A percentile compares a stretch with the other conserved stretches of the same genome.
Conservation (phyloP, 2,113 vertebrate genomes). For the Pteronura brasiliensis region DNA sequence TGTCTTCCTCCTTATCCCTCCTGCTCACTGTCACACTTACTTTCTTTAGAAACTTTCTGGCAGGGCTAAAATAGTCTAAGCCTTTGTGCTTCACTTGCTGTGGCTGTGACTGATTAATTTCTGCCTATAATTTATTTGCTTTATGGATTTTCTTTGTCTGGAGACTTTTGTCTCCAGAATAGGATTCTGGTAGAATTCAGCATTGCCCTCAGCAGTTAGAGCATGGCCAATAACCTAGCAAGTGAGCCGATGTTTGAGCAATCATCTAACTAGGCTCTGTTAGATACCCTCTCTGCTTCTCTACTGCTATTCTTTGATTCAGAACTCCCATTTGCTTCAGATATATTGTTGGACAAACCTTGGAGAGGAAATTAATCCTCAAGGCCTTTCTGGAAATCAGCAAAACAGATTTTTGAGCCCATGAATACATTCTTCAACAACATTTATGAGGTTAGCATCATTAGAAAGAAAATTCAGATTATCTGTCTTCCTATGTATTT, state of each 20-base stretch:
- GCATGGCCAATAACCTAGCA: not conserved
- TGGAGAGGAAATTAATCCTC: constrained; percentile 16
- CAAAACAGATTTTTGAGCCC: constrained; percentile 10
- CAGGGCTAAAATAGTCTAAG: not conserved
- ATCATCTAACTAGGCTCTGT: not conserved
- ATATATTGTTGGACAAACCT: not conserved
- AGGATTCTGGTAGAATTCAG: not conserved
- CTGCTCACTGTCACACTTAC: not conserved
- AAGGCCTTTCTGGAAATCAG: constrained; percentile 37
- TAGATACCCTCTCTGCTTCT: not conserved
- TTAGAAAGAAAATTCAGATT: constrained; percentile 51
- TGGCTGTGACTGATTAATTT: not conserved
- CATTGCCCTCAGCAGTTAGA: not conserved
- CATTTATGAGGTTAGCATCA: constrained; percentile 8
- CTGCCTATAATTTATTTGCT: not conserved
- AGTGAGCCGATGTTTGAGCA: not conserved
- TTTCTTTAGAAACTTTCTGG: not conserved
- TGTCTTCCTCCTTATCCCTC: not conserved
- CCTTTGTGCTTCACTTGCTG: not conserved
- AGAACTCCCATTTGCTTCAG: constrained; percentile 12
- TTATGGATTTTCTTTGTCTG: not conserved
- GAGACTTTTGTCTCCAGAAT: not conserved
- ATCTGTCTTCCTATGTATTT: constrained; percentile 54
- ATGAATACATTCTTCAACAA: constrained; percentile 17
- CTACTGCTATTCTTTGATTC: not conserved